A percentile compares a stretch with the other conserved stretches of the same genome.
These are phyloP conservation scores for Pherbina coryleti DNA, from an alignment of 2,888 invertebrate genomes.

Conservation along the genomic window DNA sequence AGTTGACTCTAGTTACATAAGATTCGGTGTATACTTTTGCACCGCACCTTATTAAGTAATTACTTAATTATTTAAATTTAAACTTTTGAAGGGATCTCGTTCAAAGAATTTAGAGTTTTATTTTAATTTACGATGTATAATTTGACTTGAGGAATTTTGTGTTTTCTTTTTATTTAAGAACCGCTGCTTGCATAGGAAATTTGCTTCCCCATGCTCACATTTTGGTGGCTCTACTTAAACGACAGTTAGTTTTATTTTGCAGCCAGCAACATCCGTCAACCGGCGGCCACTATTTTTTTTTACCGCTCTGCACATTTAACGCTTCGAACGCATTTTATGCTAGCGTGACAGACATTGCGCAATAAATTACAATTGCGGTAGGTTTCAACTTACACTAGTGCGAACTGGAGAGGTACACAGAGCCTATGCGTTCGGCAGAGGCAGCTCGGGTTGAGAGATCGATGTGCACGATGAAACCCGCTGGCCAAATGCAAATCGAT, in stretches of 20 bases:
- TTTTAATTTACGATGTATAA: too few species aligned
- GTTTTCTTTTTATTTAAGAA: neutral
- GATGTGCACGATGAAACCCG: neutral
- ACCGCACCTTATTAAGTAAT: too few species aligned
- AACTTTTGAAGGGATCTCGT: too few species aligned
- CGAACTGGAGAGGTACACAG: neutral
- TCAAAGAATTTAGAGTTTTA: too few species aligned
- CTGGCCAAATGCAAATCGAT: conserved; percentile 17
- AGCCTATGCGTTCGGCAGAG: neutral
- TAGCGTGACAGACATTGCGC: conserved; percentile 16
- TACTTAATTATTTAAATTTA: too few species aligned
- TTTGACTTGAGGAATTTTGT: neutral
- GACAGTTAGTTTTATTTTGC: too few species aligned
- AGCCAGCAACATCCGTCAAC: neutral
- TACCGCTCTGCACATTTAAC: conserved; percentile 10
- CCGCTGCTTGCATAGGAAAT: neutral
- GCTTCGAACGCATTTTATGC: conserved; percentile 15
- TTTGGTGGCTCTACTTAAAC: neutral
- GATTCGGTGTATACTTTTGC: too few species aligned
- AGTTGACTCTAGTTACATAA: too few species aligned
- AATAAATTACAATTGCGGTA: conserved; percentile 36
- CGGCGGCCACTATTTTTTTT: neutral
- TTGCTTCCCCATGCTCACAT: neutral
- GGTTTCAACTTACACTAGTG: conserved; percentile 32
- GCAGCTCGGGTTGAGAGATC: neutral